A percentile compares a stretch with the other conserved stretches of the same genome.
Evolutionary conservation across 2,888 invertebrate genomes (phyloP).

Genomic region (Isoperla grammatica): DNA sequence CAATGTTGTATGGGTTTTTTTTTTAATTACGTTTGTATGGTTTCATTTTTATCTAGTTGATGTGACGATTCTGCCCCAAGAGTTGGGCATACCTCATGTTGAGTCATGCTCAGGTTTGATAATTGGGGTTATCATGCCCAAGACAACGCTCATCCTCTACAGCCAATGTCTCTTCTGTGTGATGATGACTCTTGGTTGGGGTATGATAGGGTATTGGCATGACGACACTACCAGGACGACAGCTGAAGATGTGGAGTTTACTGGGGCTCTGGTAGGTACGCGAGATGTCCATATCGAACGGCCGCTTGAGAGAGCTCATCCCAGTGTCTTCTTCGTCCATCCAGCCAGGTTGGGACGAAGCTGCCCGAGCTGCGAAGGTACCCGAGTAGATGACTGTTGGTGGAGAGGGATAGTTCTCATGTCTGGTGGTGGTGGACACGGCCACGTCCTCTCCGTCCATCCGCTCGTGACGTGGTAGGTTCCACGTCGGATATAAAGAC

Average conservation of each 20-base stretch:
- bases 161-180: too few species aligned
- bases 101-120: constrained; percentile 11
- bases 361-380: constrained; percentile 32
- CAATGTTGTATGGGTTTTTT: background rate
- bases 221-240: constrained; percentile 36
- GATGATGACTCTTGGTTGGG: background rate
- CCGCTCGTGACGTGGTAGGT: background rate
- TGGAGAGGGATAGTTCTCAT: constrained; percentile 24
- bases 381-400: constrained; percentile 39
- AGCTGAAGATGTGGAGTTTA: constrained; percentile 36
- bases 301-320: constrained; percentile 26
- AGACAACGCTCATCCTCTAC: constrained; percentile 30
- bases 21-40: background rate
- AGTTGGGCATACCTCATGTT: too few species aligned
- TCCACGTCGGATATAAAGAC: constrained; percentile 16
- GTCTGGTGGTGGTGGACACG: background rate
- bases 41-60: background rate
- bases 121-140: constrained; percentile 36
- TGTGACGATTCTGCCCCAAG: background rate
- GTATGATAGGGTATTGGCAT: constrained; percentile 29
- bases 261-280: constrained; percentile 34
- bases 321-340: constrained; percentile 31
- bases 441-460: background rate
- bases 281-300: background rate
- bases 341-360: background rate